Conservation (phyloP, 2,797 vertebrate genomes). For the Lacerta bilineata region DNA sequence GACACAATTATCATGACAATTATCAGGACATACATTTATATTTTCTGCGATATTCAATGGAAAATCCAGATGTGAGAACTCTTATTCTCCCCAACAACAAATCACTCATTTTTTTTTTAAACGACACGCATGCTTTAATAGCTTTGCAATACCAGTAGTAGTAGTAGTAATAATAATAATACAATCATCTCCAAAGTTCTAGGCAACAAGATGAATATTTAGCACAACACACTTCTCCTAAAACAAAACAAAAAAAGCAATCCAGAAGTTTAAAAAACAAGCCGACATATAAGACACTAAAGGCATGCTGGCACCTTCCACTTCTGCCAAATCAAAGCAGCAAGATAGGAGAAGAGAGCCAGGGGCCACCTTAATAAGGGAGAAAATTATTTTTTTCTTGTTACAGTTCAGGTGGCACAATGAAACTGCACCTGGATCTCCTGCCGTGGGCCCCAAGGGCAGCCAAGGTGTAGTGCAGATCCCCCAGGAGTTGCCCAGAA, state of each 20-base stretch:
- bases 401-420: neutral
- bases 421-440: slow-evolving; percentile 1
- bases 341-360: neutral
- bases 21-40: neutral
- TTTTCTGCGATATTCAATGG: neutral
- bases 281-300: neutral
- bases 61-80: slow-evolving; percentile 22
- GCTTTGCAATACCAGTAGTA: neutral
- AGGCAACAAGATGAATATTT: slow-evolving; percentile 12
- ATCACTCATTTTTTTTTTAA: neutral
- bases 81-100: neutral
- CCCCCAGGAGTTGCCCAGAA: neutral
- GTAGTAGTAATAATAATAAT: neutral
- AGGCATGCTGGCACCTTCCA: neutral
- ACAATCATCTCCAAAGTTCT: accelerated
- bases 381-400: neutral
- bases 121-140: neutral
- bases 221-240: neutral
- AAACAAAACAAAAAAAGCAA: neutral
- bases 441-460: neutral
- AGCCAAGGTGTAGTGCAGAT: neutral
- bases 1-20: slow-evolving; percentile 19
- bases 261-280: neutral
- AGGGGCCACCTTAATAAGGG: neutral
- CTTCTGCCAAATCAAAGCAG: neutral